A percentile compares a stretch with the other conserved stretches of the same genome.
These are phyloP conservation scores for Gymnocephalus cernua DNA, from an alignment of 2,113 vertebrate genomes.

Conservation along the genomic window DNA sequence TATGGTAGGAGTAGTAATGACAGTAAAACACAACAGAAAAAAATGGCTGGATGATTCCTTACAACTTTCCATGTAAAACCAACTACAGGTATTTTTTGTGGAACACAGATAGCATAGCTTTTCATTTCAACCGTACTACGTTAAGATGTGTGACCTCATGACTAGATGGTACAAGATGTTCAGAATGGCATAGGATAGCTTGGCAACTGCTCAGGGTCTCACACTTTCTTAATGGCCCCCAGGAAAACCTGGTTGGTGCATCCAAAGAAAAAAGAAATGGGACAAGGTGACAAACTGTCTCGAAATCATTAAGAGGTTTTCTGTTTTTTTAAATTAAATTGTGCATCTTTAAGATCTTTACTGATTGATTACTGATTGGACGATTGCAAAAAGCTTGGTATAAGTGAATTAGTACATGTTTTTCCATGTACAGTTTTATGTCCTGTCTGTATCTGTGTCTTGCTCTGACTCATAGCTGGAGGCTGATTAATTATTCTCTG, in stretches of 20 bases:
- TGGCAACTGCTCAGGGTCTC: neutral
- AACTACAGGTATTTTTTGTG: neutral
- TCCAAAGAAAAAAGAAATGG: neutral
- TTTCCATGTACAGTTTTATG: neutral
- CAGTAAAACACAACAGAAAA: no score
- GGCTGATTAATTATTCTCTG: conserved; percentile 80
- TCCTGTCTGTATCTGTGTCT: conserved; percentile 11
- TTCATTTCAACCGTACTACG: neutral
- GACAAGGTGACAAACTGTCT: neutral
- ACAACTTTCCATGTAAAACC: neutral
- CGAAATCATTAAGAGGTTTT: neutral
- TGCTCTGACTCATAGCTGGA: conserved; percentile 46
- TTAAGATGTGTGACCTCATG: neutral
- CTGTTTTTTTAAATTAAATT: neutral
- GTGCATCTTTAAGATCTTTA: neutral
- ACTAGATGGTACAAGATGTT: neutral
- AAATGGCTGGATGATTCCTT: neutral
- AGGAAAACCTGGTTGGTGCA: neutral
- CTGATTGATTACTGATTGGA: neutral
- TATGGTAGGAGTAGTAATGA: no score
- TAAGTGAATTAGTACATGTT: conserved; percentile 10
- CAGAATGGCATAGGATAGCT: neutral
- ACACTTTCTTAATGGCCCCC: neutral
- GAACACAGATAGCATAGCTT: neutral
- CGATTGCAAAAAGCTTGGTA: neutral